phyloP scores from a whole-genome alignment of 2,113 vertebrate species.

The Prolemur simus region DNA sequence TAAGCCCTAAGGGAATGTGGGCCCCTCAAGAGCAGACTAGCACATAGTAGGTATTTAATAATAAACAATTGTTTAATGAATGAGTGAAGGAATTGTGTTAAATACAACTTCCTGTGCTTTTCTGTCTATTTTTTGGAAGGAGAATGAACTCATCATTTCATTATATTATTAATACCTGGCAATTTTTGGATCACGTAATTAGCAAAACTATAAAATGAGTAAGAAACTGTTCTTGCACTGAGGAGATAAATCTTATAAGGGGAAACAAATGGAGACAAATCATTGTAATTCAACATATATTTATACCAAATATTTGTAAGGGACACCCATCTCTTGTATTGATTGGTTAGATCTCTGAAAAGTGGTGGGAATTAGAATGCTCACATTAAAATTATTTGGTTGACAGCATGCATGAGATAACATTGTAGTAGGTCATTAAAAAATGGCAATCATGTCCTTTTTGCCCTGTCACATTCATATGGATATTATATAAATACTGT shows the following conservation, averaged over 20 bases:
- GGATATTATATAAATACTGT: background rate
- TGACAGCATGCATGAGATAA: background rate
- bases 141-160: background rate
- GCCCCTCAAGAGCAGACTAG: background rate
- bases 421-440: background rate
- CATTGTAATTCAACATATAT: background rate
- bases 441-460: background rate
- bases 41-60: background rate
- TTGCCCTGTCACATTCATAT: background rate
- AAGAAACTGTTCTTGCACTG: background rate
- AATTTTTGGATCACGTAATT: constrained; percentile 9
- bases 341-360: background rate
- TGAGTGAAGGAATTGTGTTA: background rate
- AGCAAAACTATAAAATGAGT: background rate
- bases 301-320: background rate
- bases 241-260: background rate
- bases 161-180: background rate
- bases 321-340: background rate
- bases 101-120: background rate
- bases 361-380: background rate
- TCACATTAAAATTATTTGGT: constrained; percentile 12
- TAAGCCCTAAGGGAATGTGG: background rate
- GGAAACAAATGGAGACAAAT: background rate
- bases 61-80: background rate
- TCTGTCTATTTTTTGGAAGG: background rate